These are phyloP conservation scores for Hypolimnas misippus DNA, from an alignment of 2,888 invertebrate species.

Conservation along the genomic window DNA sequence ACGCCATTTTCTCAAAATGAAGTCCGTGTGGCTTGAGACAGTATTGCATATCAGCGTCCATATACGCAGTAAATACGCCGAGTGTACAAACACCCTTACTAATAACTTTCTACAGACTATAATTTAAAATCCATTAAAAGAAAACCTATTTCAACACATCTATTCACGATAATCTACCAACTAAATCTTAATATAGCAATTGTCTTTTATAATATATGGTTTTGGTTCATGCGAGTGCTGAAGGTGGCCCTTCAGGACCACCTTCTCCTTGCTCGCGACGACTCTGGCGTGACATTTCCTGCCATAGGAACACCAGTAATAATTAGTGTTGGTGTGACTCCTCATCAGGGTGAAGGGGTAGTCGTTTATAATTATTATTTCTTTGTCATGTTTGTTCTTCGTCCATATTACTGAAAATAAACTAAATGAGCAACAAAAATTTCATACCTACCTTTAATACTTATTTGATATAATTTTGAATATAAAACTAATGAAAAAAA, in stretches of 20 bases:
- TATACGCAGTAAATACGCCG: too few species aligned
- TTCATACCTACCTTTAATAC: background rate
- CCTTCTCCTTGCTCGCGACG: conserved; percentile 25
- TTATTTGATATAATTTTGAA: too few species aligned
- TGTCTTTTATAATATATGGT: conserved; percentile 26
- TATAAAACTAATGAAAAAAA: too few species aligned
- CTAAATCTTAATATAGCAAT: conserved; percentile 25
- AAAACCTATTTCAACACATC: background rate
- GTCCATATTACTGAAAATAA: background rate
- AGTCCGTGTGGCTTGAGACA: too few species aligned
- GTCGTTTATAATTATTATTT: conserved; percentile 48
- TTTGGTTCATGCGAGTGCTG: conserved; percentile 29
- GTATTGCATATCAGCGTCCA: too few species aligned
- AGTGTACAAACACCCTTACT: too few species aligned
- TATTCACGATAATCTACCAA: background rate
- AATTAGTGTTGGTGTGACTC: conserved; percentile 32
- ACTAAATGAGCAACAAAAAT: background rate
- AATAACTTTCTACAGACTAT: too few species aligned
- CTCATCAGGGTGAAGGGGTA: conserved; percentile 51
- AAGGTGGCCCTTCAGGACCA: conserved; percentile 22
- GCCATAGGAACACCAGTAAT: conserved; percentile 45
- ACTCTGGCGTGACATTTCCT: conserved; percentile 40
- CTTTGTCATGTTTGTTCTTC: background rate
- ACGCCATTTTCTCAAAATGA: too few species aligned
- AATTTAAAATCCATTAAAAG: too few species aligned